Evolutionary conservation across 2,888 invertebrate genomes (phyloP), one percentile per base, ranked within the genome.

Genomic region (Sinohyriopsis cumingii): DNA sequence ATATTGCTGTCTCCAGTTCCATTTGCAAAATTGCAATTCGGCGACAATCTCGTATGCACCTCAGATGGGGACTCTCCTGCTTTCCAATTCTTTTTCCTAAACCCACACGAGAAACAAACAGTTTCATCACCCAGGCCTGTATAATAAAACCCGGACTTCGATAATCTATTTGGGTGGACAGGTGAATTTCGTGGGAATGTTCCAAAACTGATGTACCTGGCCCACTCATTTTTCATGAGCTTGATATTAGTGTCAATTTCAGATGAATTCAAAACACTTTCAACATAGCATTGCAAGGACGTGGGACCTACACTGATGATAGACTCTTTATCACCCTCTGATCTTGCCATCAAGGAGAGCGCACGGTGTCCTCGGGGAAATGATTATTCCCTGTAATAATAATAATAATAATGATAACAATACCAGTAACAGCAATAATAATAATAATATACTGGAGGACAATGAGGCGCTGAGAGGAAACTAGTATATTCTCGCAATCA

Each of bases 141-240:
- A 53, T 67, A 62, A n/a, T 67, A 67, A 45, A 67, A 63, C 24
- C 67, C 67, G 22, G 67, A 53, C 53, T 63, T 24, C 20, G 67
- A 62, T 15, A 67, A 55, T 56, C 67, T 55, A 15, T 61, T 62
- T 45, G 62, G 55, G 28, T 25, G 33, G 19, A 53, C 62, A 0
- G 25, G 24, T 9, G 67, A 67, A 7, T 28, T 33, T 5, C 4
- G 24, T 6, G 67, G 67, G 57, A 67, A 67, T 28, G 55, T 33
- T 56, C 6, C 20, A 53, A 45, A 68, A 20, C 62, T 57, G 9
- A 12, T 53, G 20, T 24, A 63, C 53, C 63, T 45, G 22, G 53
- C n/a, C 63, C 67, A 68, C 54, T 68, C 67, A 45, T 62, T 24
- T 25, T 63, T 63, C 67, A 63, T 63, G 1, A 55, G 22, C 24